Percentiles rank a stretch among this genome's conserved stretches.
phyloP scores from a whole-genome alignment of 2,888 invertebrate genomes.

The Parthenolecanium corni region DNA sequence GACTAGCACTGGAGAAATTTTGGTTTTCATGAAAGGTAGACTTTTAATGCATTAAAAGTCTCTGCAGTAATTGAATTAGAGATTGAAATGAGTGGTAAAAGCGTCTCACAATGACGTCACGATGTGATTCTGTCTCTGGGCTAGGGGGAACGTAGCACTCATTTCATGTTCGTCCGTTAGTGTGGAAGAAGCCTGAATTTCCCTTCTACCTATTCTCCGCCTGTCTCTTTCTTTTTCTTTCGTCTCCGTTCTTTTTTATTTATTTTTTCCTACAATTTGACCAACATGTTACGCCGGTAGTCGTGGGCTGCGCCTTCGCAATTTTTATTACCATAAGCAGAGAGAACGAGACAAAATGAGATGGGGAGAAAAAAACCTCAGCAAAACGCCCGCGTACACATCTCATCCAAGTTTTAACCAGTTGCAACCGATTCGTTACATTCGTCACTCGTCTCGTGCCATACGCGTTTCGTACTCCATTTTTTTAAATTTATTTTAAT shows the following conservation, averaged over 20 bases:
- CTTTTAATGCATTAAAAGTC: too few species aligned
- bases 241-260: neutral
- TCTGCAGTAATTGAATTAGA: too few species aligned
- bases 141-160: too few species aligned
- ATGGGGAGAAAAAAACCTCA: neutral
- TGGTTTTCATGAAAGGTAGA: too few species aligned
- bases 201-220: too few species aligned
- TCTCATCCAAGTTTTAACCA: neutral
- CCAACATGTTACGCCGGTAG: constrained; percentile 18
- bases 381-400: neutral
- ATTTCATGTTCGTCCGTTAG: too few species aligned
- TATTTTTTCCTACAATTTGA: constrained; percentile 5
- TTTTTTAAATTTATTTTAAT: neutral
- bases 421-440: constrained; percentile 19
- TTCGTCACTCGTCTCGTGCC: constrained; percentile 20
- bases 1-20: too few species aligned
- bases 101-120: too few species aligned
- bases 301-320: constrained; percentile 27
- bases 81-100: too few species aligned
- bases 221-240: too few species aligned
- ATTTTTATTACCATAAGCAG: neutral
- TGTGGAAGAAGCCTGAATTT: too few species aligned
- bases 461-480: neutral
- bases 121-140: too few species aligned
- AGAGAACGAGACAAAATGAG: neutral